phyloP scores from a whole-genome alignment of 2,113 vertebrate species.

The Pimephales promelas region DNA sequence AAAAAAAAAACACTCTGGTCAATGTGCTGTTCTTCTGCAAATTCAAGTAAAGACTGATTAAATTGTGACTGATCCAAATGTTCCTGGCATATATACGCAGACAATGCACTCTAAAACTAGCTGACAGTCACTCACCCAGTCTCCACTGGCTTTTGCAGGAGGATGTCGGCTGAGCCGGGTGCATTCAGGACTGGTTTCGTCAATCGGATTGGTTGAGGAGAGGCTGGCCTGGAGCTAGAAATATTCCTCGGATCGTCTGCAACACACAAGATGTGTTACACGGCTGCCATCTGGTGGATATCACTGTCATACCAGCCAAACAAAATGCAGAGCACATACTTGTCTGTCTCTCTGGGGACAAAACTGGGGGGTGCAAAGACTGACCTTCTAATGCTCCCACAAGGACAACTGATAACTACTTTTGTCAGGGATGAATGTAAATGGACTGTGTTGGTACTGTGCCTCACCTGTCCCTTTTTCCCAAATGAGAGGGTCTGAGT shows the following conservation, averaged over 20 bases:
- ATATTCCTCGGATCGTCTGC: constrained; percentile 59
- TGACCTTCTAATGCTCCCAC: not conserved
- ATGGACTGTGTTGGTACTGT: not conserved
- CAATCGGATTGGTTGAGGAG: constrained; percentile 83
- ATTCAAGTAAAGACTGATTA: not conserved
- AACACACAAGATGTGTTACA: constrained; percentile 22
- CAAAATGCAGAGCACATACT: not conserved
- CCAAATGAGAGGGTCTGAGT: constrained; percentile 80
- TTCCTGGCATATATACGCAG: not conserved
- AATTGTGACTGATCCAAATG: not conserved
- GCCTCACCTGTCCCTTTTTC: constrained; percentile 72
- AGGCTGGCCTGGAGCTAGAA: constrained; percentile 64
- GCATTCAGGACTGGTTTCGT: constrained; percentile 67
- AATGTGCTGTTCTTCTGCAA: constrained; percentile 1
- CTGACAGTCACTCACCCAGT: constrained; percentile 78
- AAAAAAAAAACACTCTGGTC: constrained; percentile 1
- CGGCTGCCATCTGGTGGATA: constrained; percentile 66
- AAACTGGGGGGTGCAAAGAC: not conserved
- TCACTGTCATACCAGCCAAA: not conserved
- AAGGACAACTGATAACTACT: constrained; percentile 1
- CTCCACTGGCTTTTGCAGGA: constrained; percentile 77
- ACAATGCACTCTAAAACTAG: not conserved
- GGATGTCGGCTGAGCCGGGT: constrained; percentile 69
- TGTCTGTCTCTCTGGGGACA: constrained; percentile 1
- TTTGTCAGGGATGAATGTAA: not conserved